Base-by-base conservation (phyloP, 92 coral and sea anemone species). In the Porites divaricata region DNA sequence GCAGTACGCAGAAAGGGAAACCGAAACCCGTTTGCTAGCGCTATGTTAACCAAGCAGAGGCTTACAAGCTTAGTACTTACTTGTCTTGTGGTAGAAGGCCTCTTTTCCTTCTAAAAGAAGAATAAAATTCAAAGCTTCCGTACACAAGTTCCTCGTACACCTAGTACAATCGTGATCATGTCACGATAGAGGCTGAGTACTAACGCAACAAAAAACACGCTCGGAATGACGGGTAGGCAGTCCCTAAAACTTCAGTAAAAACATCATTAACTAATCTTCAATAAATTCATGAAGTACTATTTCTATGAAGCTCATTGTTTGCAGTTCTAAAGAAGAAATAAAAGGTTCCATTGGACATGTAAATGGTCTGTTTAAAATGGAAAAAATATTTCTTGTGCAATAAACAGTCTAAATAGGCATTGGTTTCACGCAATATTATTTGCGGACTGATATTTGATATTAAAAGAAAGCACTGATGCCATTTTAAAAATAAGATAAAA, bases 181-280 rank as follows among this genome's bases (percentile, higher is more conserved):
- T 56, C 76, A 70, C 85, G 76, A 49, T 35, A 58, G 85, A 76
- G 20, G 48, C 25, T 53, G 54, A 67, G 64, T 19, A 54, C 65
- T 61, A 67, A 72, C 22, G n/a, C 26, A 15, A 5, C 58, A 48
- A 2, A 63, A 69, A 70, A 69, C 63, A 80, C 76, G 76, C 85
- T 41, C 52, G 85, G 84, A 69, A 80, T 76, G 66, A 76, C 72
- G 76, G 82, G 75, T 14, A 71, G 57, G 45, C 45, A 35, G 41
- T 2, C 41, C 45, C 45, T 5, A 35, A 0, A 35, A 35, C 45
- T 35, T 0, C 45, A 0, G 0, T 35, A 35, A 35, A 35, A 35
- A 35, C 45, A 0, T 35, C 45, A 35, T 35, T 35, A 35, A 0
- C 6, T 35, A 35, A 61, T 7, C n/a, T 19, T 61, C 64, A 61